Base-by-base conservation (phyloP, 2,113 vertebrate species). In the Sula dactylatra region DNA sequence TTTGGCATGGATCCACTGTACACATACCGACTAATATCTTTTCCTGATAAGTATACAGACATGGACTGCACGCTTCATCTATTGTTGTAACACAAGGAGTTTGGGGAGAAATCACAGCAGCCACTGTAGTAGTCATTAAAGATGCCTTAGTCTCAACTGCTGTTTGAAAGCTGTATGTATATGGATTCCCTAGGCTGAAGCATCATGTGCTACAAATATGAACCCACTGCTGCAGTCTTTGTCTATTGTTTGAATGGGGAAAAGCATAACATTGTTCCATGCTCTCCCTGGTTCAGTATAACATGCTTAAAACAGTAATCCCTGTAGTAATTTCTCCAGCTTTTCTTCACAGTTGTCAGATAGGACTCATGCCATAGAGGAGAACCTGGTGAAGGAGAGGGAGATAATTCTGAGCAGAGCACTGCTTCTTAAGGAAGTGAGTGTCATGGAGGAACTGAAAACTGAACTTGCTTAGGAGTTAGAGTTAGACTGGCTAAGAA, bases 21-120 rank as follows among this genome's bases (percentile, higher is more conserved):
- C 25, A 18, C 16, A 34, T 21, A 36, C 7, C 3, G 62, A 22
- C n/a, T 61, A 25, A 65, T 11, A 32, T 11, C 34, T 67, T 26
- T 56, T 36, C 40, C 27, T 55, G 27, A 19, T 19, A 62, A 62
- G 32, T 29, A 29, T 5, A 40, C 18, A 86, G 21, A 27, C 27
- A 31, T 14, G 21, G 25, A 65, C 11, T 1, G 0, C 21, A 42
- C 15, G 34, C 27, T 31, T 64, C 22, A 22, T 18, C 12, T 65
- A 5, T 61, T 67, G 21, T 52, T 1, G 1, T 25, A 83, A 52
- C 16, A 32, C 14, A 45, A 83, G n/a, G 26, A 79, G 6, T 67
- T 17, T 36, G 38, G 19, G 24, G 14, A 83, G 34, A 49, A 67
- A 81, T 6, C 44, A 69, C 18, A 69, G 20, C 7, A 67, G 22